Evolutionary conservation across 2,888 invertebrate genomes (phyloP), one percentile per base, ranked within the genome.

Genomic region (Spatulosminthurus flaviceps): DNA sequence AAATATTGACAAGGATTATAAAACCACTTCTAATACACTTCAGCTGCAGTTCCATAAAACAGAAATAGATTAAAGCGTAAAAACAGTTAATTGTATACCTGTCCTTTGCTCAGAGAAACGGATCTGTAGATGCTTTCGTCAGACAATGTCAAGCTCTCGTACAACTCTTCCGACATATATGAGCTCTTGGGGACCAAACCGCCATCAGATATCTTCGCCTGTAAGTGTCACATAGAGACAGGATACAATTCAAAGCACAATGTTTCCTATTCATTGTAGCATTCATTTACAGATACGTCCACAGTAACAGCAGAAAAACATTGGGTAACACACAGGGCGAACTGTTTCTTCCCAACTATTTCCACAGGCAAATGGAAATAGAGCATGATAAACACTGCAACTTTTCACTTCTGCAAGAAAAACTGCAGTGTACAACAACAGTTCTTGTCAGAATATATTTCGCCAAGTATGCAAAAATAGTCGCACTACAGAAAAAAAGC

Each of bases 111-210:
- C 71, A 93, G 87, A 85, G 91, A 91, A 84, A 92, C 91, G 43
- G 92, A 92, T 83, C 91, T 90, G 87, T 93, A 93, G 83, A 93
- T 90, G 86, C 92, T 92, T 86, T 93, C 92, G 83, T 92, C 92
- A 86, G 84, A 86, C 16, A 87, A 89, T 86, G 84, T 89, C 87
- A 82, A 90, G 88, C 86, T 88, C 87, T 83, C 88, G 87, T 81
- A 86, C 86, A 77, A 87, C 84, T 88, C 88, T 0, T 91, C 91
- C 81, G 92, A 91, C 88, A 92, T 92, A 88, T 96, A 95, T 83
- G 94, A 88, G 79, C 92, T 91, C 89, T 97, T 97, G 28, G 97
- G 96, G 72, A 97, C 94, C 84, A 95, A 89, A 4, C 95, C 95
- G 11, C 96, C 96, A 87, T 95, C 95, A 86, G 92, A 92, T 70